Percentiles rank a stretch among this genome's conserved stretches.
Evolutionary conservation across 2,113 vertebrate genomes (phyloP).

Genomic region (Chlorodrepanis virens): DNA sequence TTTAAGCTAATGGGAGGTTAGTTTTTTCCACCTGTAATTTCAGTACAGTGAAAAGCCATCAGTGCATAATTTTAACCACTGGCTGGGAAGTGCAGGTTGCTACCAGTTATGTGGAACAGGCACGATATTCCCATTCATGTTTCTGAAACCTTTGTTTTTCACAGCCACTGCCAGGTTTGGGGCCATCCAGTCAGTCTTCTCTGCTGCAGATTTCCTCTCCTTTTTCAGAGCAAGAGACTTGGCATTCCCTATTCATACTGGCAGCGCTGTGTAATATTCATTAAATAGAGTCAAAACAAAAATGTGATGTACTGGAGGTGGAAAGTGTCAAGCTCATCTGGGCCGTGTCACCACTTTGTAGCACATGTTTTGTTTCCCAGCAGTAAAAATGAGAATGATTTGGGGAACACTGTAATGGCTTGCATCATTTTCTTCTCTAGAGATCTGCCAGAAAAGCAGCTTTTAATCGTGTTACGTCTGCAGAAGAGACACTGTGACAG

Average conservation of each 20-base stretch:
- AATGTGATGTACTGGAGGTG: background rate
- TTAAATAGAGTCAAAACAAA: background rate
- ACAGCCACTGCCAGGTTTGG: background rate
- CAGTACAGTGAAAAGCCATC: background rate
- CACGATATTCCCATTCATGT: fast-evolving
- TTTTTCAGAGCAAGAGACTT: background rate
- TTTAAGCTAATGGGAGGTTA: background rate
- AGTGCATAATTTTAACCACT: background rate
- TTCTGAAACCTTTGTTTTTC: background rate
- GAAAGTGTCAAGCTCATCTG: background rate
- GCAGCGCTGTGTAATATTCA: background rate
- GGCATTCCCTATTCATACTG: background rate
- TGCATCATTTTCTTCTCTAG: background rate
- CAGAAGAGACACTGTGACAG: background rate
- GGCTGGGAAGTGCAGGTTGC: background rate
- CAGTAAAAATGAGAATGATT: background rate
- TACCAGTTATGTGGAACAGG: background rate
- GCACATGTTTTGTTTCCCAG: background rate
- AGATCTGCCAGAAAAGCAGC: background rate
- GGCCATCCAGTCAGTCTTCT: background rate
- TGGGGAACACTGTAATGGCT: background rate
- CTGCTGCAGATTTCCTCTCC: background rate
- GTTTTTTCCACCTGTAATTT: background rate
- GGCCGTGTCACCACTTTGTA: background rate
- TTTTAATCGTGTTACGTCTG: background rate